These are phyloP conservation scores for Vesta saturnalis DNA, from an alignment of 2,888 invertebrate genomes.

Conservation along the genomic window DNA sequence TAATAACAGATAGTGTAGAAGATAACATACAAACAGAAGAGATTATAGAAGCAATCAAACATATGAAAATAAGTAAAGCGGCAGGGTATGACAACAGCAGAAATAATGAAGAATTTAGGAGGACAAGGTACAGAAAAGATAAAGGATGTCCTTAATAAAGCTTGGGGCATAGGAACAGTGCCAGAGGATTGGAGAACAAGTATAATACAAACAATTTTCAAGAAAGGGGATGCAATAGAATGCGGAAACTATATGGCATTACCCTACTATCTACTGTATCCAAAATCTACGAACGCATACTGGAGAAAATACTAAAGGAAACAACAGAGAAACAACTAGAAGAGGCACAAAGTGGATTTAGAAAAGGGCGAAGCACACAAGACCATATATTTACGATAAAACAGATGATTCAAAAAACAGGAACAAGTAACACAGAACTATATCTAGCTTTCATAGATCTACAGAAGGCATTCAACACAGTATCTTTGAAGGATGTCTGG, in stretches of 20 bases:
- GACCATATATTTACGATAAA: constrained; percentile 35
- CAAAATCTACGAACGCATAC: no score
- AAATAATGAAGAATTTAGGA: constrained; percentile 31
- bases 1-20: no score
- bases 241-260: no score
- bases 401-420: constrained; percentile 23
- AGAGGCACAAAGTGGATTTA: no score
- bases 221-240: no score
- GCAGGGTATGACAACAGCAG: constrained; percentile 28
- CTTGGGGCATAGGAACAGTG: constrained; percentile 24
- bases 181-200: constrained; percentile 27
- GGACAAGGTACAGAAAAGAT: constrained; percentile 20
- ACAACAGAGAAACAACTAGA: no score
- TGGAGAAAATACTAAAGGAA: no score
- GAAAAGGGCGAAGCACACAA: constrained; percentile 19
- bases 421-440: constrained; percentile 10
- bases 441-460: constrained; percentile 36
- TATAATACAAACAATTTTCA: no score
- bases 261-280: no score
- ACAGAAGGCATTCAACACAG: constrained; percentile 37
- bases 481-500: constrained; percentile 26
- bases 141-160: constrained; percentile 25
- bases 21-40: constrained; percentile 7
- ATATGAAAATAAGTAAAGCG: constrained; percentile 30
- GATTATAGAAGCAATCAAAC: constrained; percentile 15